Evolutionary conservation across 2,797 vertebrate genomes (phyloP).

Genomic region (Melanotaenia boesemani): DNA sequence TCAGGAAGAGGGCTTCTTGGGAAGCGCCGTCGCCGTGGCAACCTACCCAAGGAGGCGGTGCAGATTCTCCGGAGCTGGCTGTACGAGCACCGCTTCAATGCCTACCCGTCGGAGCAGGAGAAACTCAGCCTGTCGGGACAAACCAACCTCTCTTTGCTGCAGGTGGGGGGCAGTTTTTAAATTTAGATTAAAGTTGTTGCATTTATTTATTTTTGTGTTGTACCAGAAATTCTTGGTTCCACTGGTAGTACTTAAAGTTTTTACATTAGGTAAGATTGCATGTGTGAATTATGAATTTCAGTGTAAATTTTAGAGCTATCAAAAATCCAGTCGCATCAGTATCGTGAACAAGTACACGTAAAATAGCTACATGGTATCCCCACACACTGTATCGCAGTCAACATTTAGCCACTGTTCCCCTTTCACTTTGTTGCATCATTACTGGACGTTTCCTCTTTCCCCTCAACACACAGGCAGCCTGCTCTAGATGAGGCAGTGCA

Average conservation of each 20-base stretch:
- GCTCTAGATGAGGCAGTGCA: constrained; percentile 40
- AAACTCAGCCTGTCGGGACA: constrained; percentile 91
- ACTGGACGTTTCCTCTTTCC: constrained; percentile 61
- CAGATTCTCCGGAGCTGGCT: constrained; percentile 96
- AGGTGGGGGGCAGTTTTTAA: constrained; percentile 79
- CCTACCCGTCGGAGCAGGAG: constrained; percentile 97
- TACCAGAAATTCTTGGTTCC: too few species aligned
- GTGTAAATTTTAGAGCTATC: too few species aligned
- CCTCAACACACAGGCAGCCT: constrained; percentile 19
- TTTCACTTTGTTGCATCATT: constrained; percentile 49
- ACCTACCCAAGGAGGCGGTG: constrained; percentile 95
- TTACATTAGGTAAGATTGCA: too few species aligned
- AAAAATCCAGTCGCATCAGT: too few species aligned
- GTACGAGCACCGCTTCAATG: constrained; percentile 94
- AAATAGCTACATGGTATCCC: not conserved
- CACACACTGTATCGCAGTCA: constrained; percentile 3
- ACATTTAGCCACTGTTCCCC: constrained; percentile 36
- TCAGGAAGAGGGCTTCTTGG: constrained; percentile 77
- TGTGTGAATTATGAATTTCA: too few species aligned
- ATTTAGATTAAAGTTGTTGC: not conserved
- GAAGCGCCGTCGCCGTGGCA: constrained; percentile 94
- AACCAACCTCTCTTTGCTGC: constrained; percentile 93
- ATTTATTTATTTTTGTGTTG: not conserved
- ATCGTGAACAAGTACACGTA: constrained; percentile 5
- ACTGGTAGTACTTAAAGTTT: not conserved